phyloP scores from a whole-genome alignment of 2,888 invertebrate genomes.

The Rhorus exstirpatorius region DNA sequence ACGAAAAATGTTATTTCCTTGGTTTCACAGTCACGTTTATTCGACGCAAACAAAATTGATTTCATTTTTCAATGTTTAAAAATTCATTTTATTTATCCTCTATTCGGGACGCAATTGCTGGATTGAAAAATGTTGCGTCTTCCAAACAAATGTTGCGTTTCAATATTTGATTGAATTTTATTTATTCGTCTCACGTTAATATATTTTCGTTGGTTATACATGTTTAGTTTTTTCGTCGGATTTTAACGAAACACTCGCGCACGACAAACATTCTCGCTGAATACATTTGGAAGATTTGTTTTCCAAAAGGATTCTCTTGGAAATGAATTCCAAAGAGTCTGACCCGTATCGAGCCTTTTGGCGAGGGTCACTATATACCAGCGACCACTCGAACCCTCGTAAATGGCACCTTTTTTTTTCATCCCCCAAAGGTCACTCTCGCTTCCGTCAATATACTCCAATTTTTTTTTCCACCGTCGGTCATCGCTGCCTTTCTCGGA shows the following conservation, averaged over 20 bases:
- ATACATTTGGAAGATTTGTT: neutral
- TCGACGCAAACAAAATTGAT: neutral
- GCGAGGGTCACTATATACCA: constrained; percentile 45
- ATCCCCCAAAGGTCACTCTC: constrained; percentile 70
- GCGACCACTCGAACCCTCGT: constrained; percentile 68
- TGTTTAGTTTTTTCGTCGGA: neutral
- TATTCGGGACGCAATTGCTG: too few relatives aligned
- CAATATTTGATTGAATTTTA: too few relatives aligned
- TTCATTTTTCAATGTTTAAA: too few relatives aligned
- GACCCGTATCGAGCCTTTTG: neutral
- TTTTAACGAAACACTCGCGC: constrained; percentile 1
- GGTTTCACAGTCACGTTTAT: neutral
- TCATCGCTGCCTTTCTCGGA: constrained; percentile 61
- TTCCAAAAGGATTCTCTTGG: constrained; percentile 16
- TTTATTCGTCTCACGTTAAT: neutral
- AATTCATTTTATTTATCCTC: too few relatives aligned
- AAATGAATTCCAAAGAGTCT: constrained; percentile 30
- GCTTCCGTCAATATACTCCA: constrained; percentile 84
- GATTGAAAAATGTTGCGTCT: too few relatives aligned
- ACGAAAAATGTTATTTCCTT: neutral
- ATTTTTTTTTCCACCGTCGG: constrained; percentile 79
- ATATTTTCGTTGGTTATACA: neutral
- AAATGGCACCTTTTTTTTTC: constrained; percentile 75
- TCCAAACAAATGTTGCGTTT: too few relatives aligned
- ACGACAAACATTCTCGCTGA: neutral